A percentile compares a stretch with the other conserved stretches of the same genome.
Evolutionary conservation across 2,113 vertebrate genomes (phyloP).

Genomic region (Galbula dea): DNA sequence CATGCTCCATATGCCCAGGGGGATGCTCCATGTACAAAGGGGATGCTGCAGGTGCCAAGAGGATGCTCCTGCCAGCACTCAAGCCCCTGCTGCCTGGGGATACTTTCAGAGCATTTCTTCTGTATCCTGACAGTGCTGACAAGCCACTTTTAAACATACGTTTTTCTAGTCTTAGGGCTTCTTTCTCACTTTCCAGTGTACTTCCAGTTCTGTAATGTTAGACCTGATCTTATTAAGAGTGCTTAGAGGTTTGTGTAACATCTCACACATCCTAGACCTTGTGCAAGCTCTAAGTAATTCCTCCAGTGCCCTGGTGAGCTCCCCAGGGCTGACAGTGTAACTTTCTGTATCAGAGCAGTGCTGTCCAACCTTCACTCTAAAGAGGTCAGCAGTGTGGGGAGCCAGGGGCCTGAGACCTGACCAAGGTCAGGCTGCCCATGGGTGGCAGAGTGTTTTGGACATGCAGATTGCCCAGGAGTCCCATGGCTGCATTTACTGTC

Average conservation of each 20-base stretch:
- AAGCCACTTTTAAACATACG: not conserved
- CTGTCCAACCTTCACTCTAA: not conserved
- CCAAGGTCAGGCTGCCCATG: not conserved
- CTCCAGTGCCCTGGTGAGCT: not conserved
- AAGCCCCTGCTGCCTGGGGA: not conserved
- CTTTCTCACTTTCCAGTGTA: not conserved
- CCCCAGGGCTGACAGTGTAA: not conserved
- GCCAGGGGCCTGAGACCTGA: not conserved
- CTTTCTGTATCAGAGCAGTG: not conserved
- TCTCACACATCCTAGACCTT: not conserved
- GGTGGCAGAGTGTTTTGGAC: not conserved
- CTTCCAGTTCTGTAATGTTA: not conserved
- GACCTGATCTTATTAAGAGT: not conserved
- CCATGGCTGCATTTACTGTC: rapidly evolving
- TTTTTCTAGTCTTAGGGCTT: not conserved
- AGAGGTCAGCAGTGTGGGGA: not conserved
- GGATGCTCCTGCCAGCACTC: not conserved
- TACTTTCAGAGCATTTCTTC: not conserved
- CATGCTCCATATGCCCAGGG: not conserved
- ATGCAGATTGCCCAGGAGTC: not conserved
- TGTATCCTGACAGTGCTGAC: too few species aligned
- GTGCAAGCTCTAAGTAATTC: not conserved
- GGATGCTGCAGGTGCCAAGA: not conserved
- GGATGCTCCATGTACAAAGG: not conserved
- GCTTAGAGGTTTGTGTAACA: not conserved